Evolutionary conservation across 1,140 invertebrate species (phyloP), one percentile per base, ranked within the genome.

Genomic region (Dendroctonus ponderosae): DNA sequence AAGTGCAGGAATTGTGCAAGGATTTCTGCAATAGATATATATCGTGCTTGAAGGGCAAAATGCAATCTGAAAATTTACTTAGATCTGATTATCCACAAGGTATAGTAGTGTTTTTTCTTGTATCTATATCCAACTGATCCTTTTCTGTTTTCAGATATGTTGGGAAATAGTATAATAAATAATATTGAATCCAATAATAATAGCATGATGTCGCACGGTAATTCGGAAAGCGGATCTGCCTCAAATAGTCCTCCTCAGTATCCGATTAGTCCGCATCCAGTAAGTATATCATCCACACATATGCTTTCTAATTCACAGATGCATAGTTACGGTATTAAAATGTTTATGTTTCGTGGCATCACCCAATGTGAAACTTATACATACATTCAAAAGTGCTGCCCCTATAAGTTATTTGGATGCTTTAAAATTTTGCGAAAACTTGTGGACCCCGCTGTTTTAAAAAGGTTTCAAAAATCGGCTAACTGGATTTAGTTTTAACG

Each of bases 11-110:
- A 82, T 78, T 98, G 68, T 98, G 96, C 82, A 93, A 96, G 76
- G 95, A 97, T 82, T 98, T 97, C 81, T 97, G 95, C 82, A 93
- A 93, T 75, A 85, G 94, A 50, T 98, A 98, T 82, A 97, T 97
- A 68, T 93, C 92, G 62, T 96, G 94, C 79, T 83, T 97, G 66
- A 97, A 97, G 80, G 92, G 93, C 26, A 97, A 97, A 82, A 97
- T 97, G 93, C 95, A 96, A 79, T 96, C 94, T 79, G 95, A 97
- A 77, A 93, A 93, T 79, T 80, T 94, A 43, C 79, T 94, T 44
- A 81, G 91, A 61, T 91, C 89, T 66, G 91, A 94, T 80, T 86
- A 86, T 74, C 77, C 82, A 14, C 79, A 81, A 72, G 83, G 83
- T 83, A 12, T 12, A 9, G 7, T 26, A 26, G 1, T 1, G 15